Conservation (phyloP, 2,113 vertebrate genomes). For the Vimba vimba region DNA sequence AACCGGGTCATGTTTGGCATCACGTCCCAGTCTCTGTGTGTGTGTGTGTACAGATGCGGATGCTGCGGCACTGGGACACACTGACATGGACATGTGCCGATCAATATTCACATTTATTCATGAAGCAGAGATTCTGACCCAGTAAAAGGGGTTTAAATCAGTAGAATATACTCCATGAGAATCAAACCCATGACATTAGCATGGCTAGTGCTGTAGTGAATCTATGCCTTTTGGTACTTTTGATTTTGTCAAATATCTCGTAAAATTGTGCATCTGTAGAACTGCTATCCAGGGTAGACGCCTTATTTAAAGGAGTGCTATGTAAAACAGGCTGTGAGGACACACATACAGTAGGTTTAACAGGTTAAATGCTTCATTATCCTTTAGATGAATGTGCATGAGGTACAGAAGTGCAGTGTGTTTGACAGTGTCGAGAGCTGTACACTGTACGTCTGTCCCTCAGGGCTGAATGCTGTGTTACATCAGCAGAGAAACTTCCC, state of each 20-base stretch:
- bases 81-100: background rate
- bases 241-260: too few species aligned
- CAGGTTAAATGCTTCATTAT: background rate
- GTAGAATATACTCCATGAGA: background rate
- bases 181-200: background rate
- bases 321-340: background rate
- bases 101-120: background rate
- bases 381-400: background rate
- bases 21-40: background rate
- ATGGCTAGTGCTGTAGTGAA: too few species aligned
- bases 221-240: background rate
- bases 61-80: background rate
- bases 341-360: background rate
- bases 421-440: background rate
- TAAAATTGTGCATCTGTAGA: too few species aligned
- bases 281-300: background rate
- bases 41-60: slow-evolving; percentile 30
- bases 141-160: background rate
- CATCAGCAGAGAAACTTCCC: background rate
- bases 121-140: background rate
- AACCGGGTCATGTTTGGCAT: background rate
- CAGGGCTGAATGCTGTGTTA: too few species aligned
- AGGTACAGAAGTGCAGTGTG: background rate
- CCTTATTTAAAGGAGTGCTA: background rate
- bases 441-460: background rate